Evolutionary conservation across 2,888 invertebrate species (phyloP).

Genomic region (Harpalus rufipes): DNA sequence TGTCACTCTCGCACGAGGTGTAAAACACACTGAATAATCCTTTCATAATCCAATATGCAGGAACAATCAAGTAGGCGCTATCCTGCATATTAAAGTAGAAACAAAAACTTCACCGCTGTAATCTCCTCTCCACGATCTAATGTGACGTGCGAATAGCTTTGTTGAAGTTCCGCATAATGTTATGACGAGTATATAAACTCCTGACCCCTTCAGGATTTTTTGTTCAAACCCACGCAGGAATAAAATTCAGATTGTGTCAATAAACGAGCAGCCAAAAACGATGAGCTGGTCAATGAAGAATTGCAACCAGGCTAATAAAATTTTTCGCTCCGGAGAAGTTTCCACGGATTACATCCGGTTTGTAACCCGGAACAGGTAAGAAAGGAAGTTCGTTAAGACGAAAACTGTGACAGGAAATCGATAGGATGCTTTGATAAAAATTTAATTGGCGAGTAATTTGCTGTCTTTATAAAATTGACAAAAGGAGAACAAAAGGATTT

Average conservation of each 20-base stretch:
- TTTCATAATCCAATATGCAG: not conserved
- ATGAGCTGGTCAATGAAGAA: not conserved
- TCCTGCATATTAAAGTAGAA: not conserved
- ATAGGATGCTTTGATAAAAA: not conserved
- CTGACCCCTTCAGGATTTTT: conserved; percentile 21
- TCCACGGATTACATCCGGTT: conserved; percentile 15
- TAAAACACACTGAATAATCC: not conserved
- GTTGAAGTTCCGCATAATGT: conserved; percentile 37
- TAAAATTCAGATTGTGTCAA: conserved; percentile 52
- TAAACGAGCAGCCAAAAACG: conserved; percentile 32
- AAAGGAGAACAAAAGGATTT: not conserved
- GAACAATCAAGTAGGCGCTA: not conserved
- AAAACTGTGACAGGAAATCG: conserved; percentile 40
- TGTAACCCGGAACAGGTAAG: conserved; percentile 14
- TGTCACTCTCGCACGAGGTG: not conserved
- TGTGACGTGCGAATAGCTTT: conserved; percentile 11
- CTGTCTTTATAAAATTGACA: not conserved
- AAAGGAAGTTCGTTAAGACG: conserved; percentile 45
- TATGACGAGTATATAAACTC: conserved; percentile 18
- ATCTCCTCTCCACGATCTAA: not conserved
- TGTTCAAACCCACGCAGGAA: conserved; percentile 4
- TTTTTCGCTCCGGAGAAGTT: not conserved
- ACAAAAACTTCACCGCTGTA: not conserved
- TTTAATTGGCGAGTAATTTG: not conserved
- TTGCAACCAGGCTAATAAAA: conserved; percentile 7